Evolutionary conservation across 2,888 invertebrate species (phyloP), one percentile per base, ranked within the genome.

Genomic region (Pristionchus japonicus): DNA sequence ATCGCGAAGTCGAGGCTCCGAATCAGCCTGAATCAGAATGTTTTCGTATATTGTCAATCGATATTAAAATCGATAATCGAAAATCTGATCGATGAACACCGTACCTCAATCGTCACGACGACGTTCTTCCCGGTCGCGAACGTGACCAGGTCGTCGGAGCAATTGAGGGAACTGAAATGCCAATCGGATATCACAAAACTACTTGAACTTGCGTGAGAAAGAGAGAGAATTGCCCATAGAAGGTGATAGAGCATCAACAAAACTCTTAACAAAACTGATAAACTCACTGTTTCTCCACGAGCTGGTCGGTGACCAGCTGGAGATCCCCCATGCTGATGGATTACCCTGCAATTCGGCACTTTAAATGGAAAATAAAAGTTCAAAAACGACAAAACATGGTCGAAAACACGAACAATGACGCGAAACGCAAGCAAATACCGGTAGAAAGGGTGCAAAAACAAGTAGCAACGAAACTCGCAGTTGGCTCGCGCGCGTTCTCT

Each of bases 81-180:
- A 27, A 37, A 23, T 1, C 13, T 20, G 31, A 84, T 11, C 43
- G 17, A 6, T 34, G 27, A 80, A 47, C 27, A 27, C 7, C 83
- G 20, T 37, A 70, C 86, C 86, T 87, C 87, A 23, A 87, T 27
- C 20, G 87, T 87, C 57, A 93, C 85, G 31, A 91, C 89, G 11
- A 93, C 93, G 89, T 93, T 93, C 47, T 80, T 90, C n/a, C 93
- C 93, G 20, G 90, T 88, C 67, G 91, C 89, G 89, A 93, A 93
- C 0, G 89, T 89, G 40, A 92, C 89, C 37, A 90, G 90, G 67
- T 91, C 89, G 34, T 91, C 90, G 9, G 89, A 87, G 6, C 89
- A 89, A 82, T 90, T 91, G 61, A 93, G 89, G 23, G 88, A 84
- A 87, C 93, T 93, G 88, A 23, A 92, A 92, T 85, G n/a, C 17